Evolutionary conservation across 2,888 invertebrate species (phyloP), one percentile per base, ranked within the genome.

Genomic region (Leptopilina myrica): DNA sequence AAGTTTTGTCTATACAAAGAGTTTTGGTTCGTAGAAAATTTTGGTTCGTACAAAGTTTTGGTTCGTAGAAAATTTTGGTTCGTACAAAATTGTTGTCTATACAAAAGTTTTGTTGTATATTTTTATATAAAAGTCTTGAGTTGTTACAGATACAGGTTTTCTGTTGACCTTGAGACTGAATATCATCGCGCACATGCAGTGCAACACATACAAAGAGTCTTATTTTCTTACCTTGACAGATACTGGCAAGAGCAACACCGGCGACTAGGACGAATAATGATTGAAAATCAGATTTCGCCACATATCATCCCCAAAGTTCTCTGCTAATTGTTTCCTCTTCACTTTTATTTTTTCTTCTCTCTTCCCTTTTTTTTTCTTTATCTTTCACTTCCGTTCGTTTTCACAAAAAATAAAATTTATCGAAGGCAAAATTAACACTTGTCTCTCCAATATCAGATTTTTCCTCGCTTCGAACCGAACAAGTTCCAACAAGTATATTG

Each of bases 181-280:
- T 73, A 73, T 73, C 53, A 73, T 73, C 73, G 49, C 49, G n/a
- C n/a, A n/a, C n/a, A 73, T 53, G 56, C 73, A 43, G 20, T 20
- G 20, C 43, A 77, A 78, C 33, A 33, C 33, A 33, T 1, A n/a
- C n/a, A n/a, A 20, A 20, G 33, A 33, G 33, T 33, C 33, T 33
- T n/a, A n/a, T n/a, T 33, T 20, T 33, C 85, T 86, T 85, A 87
- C 87, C 86, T 87, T 86, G 85, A 81, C 79, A 79, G 82, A 82
- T 84, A 80, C 76, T 81, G 75, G 76, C 81, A 79, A 69, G 81
- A 78, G 80, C 43, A 33, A 33, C 20, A 43, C 69, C 81, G 79
- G 83, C 64, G 59, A 79, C 78, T 80, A 76, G 78, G 78, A 81
- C 80, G 83, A 79, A 79, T 59, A 80, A 78, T 49, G 76, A 82